Evolutionary conservation across 2,113 vertebrate genomes (phyloP).

Genomic region (Plecotus auritus): DNA sequence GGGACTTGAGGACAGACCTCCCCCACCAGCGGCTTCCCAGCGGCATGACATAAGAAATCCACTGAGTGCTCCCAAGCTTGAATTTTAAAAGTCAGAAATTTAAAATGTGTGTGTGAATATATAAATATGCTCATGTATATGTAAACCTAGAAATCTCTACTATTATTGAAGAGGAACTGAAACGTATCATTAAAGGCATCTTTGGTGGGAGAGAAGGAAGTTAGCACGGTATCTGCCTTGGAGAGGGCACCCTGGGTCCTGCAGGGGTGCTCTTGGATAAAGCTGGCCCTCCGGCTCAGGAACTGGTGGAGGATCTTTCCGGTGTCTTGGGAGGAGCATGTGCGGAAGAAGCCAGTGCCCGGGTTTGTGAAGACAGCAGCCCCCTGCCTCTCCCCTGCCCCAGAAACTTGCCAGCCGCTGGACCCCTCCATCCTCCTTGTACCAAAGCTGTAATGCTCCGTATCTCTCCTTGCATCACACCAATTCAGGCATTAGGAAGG

Average conservation of each 20-base stretch:
- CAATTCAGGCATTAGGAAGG: fast-evolving
- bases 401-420: not conserved
- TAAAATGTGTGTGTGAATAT: not conserved
- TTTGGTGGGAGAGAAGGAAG: no score
- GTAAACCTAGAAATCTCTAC: not conserved
- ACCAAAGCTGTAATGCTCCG: fast-evolving
- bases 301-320: not conserved
- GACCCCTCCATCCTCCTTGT: fast-evolving
- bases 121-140: not conserved
- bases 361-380: not conserved
- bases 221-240: fast-evolving
- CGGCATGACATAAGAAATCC: no score
- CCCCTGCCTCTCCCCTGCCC: not conserved
- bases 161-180: not conserved
- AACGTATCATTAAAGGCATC: not conserved
- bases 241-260: fast-evolving
- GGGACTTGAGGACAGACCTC: not conserved
- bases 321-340: not conserved
- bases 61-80: not conserved
- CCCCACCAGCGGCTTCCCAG: not conserved
- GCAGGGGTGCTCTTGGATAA: no score
- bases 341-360: not conserved
- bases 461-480: fast-evolving
- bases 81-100: not conserved
- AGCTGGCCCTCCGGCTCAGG: not conserved